Percentiles rank a stretch among this genome's conserved stretches.
phyloP scores from a whole-genome alignment of 2,797 vertebrate genomes.

The Muscicapa comitata region DNA sequence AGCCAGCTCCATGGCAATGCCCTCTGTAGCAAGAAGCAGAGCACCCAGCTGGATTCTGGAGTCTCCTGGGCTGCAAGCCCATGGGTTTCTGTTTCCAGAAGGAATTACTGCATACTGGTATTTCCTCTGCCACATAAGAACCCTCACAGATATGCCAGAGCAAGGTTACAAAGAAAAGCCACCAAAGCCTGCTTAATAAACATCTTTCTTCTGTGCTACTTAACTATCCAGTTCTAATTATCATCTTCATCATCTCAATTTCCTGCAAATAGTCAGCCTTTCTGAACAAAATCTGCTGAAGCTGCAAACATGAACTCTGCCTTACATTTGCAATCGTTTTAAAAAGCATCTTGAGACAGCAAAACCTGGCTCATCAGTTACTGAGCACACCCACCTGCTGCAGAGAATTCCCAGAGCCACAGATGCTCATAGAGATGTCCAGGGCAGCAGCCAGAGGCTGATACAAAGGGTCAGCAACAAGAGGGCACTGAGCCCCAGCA shows the following conservation, averaged over 20 bases:
- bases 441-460: not conserved
- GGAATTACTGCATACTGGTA: not conserved
- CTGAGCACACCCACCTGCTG: not conserved
- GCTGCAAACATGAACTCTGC: not conserved
- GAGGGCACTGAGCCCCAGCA: not conserved
- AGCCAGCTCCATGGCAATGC: not conserved
- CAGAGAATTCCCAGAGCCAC: not conserved
- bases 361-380: not conserved
- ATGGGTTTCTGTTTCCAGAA: not conserved
- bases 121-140: not conserved
- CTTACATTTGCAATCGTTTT: not conserved
- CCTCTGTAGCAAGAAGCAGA: not conserved
- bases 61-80: not conserved
- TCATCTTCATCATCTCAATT: not conserved
- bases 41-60: not conserved
- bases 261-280: not conserved
- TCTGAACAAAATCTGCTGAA: not conserved
- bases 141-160: not conserved
- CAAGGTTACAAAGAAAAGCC: not conserved
- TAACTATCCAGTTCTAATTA: not conserved
- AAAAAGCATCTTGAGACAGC: not conserved
- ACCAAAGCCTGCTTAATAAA: not conserved
- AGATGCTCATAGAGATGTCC: not conserved
- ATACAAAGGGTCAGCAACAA: not conserved
- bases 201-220: not conserved